A percentile compares a stretch with the other conserved stretches of the same genome.
phyloP scores from a whole-genome alignment of 2,113 vertebrate genomes.

The Mesitornis unicolor region DNA sequence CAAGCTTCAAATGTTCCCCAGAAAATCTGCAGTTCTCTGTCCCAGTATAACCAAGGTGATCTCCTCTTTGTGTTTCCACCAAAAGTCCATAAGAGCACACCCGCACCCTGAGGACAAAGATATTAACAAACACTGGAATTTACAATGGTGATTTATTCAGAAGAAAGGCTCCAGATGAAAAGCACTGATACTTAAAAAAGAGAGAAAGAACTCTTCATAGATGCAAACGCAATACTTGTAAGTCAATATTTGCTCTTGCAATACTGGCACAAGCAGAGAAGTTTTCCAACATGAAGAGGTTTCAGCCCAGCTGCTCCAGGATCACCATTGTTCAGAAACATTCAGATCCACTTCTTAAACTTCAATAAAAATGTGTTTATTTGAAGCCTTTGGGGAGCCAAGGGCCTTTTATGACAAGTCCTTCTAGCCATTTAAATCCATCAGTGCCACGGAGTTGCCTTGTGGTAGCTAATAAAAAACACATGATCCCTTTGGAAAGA shows the following conservation, averaged over 20 bases:
- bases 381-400: slow-evolving; percentile 9
- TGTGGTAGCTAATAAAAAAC: slow-evolving; percentile 33
- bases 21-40: not conserved
- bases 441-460: not conserved
- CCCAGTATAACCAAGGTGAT: not conserved
- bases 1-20: not conserved
- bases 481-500: slow-evolving; percentile 24
- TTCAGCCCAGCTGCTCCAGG: slow-evolving; percentile 15
- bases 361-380: not conserved
- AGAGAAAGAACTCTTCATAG: not conserved
- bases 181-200: not conserved
- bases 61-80: not conserved
- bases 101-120: slow-evolving; percentile 28
- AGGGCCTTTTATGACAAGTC: slow-evolving; percentile 1
- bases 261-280: not conserved
- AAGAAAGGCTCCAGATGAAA: slow-evolving; percentile 31
- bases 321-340: not conserved
- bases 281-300: not conserved
- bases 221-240: not conserved
- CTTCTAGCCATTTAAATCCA: slow-evolving; percentile 10
- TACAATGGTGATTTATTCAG: not conserved
- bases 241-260: slow-evolving; percentile 20
- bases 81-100: not conserved
- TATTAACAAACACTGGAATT: slow-evolving; percentile 23
- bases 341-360: not conserved